phyloP scores from a whole-genome alignment of 2,113 vertebrate genomes.

The Polypterus senegalus region DNA sequence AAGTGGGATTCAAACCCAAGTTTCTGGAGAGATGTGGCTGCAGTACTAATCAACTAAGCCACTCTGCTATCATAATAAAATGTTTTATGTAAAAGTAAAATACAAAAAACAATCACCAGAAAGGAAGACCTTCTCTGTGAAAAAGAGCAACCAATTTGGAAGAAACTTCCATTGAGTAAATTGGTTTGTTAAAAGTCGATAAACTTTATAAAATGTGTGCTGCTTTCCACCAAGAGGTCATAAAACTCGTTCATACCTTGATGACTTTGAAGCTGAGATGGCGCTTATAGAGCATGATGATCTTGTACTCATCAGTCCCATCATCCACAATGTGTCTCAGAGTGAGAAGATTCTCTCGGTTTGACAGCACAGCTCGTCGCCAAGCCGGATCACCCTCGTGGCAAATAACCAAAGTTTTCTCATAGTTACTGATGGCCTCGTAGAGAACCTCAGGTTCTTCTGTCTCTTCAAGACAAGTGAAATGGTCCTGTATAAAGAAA shows the following conservation, averaged over 20 bases:
- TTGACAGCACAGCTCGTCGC: conserved; percentile 79
- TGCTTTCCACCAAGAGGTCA: no score
- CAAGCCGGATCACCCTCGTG: conserved; percentile 91
- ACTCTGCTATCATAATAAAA: no score
- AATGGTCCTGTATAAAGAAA: conserved; percentile 68
- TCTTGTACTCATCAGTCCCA: conserved; percentile 87
- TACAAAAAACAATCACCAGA: no score
- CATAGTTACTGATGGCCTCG: conserved; percentile 78
- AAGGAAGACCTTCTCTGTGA: no score
- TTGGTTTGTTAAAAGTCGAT: no score
- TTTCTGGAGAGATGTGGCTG: no score
- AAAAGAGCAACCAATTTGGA: no score
- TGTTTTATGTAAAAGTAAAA: no score
- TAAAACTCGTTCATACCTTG: conserved; percentile 56
- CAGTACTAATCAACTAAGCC: no score
- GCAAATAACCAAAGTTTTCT: conserved; percentile 84
- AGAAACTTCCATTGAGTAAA: no score
- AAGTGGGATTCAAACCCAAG: no score
- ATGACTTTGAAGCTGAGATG: conserved; percentile 95
- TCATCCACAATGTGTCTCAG: conserved; percentile 90
- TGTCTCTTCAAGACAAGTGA: conserved; percentile 90
- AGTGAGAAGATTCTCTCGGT: conserved; percentile 81
- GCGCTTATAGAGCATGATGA: conserved; percentile 93
- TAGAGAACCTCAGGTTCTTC: conserved; percentile 79
- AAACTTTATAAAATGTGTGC: no score